phyloP scores from a whole-genome alignment of 2,113 vertebrate genomes.

The Pogona vitticeps region DNA sequence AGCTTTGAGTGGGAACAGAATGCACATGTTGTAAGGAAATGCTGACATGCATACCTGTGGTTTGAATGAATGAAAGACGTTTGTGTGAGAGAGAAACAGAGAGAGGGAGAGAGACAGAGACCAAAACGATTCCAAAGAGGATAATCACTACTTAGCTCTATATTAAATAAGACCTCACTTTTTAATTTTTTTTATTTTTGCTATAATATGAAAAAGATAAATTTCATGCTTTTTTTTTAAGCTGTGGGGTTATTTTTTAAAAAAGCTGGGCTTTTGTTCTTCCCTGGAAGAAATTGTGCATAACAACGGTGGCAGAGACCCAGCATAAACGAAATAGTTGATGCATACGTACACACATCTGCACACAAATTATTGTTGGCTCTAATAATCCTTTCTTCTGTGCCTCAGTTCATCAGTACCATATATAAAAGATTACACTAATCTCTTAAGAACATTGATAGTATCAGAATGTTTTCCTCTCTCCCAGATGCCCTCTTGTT shows the following conservation, averaged over 20 bases:
- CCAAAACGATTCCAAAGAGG: constrained; percentile 53
- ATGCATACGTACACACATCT: constrained; percentile 51
- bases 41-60: constrained; percentile 23
- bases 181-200: constrained; percentile 32
- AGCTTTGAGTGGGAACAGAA: constrained; percentile 42
- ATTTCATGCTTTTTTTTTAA: constrained; percentile 47
- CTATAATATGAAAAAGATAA: constrained; percentile 60
- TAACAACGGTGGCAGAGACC: constrained; percentile 41
- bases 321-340: constrained; percentile 63
- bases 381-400: constrained; percentile 61
- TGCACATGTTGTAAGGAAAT: background rate
- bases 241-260: background rate
- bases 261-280: constrained; percentile 62
- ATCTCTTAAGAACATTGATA: constrained; percentile 54
- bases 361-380: constrained; percentile 49
- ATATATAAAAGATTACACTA: constrained; percentile 48
- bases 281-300: constrained; percentile 23
- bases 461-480: constrained; percentile 50
- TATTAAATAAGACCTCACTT: constrained; percentile 61
- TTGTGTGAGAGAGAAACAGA: too few relatives aligned
- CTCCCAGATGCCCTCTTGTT: constrained; percentile 25
- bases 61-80: constrained; percentile 40
- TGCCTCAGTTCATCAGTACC: constrained; percentile 44
- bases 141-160: constrained; percentile 58
- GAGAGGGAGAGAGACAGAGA: constrained; percentile 42